Base-by-base conservation (phyloP, 1,140 invertebrate species). In the Trichonephila inaurata region DNA sequence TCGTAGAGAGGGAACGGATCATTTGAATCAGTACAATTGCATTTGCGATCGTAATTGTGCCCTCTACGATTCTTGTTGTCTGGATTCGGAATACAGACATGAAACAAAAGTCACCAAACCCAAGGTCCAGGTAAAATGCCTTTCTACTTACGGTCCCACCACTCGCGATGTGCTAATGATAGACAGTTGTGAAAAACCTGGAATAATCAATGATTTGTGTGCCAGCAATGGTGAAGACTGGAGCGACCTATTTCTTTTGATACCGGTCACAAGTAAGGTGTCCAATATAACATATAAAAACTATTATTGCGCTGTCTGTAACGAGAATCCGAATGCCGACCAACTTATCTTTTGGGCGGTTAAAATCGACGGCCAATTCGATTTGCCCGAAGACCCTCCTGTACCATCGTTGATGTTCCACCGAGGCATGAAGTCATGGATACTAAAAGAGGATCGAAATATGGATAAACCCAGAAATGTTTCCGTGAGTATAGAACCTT, bases 221-320 rank as follows among this genome's bases (percentile, higher is more conserved):
- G 5, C 51, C 21, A 28, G n/a, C 51, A 60, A n/a, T 60, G 44
- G 21, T 6, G 21, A n/a, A 33, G 21, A 85, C 51, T 24, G 95
- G 96, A 16, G 77, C 21, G 96, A 96, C 94, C 96, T 96, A 7
- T 87, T 96, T 83, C 90, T 95, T 0, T 94, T 94, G 16, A 95
- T 96, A 24, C 96, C 96, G 0, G 96, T 96, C 8, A 96, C 96
- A 0, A 96, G 95, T 66, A 94, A 95, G 24, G 83, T 81, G 12
- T 95, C 96, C 0, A 95, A 96, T 7, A 94, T 96, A 61, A 96
- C 96, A 0, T 97, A 96, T 95, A 95, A 95, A 77, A 97, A 97
- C 94, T 95, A 96, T 24, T 96, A 96, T 95, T 97, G 97, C 94
- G 96, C 97, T 0, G 82, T 96, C 8, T 97, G 97, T 94, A 96